These are phyloP conservation scores for Conus betulinus DNA, from an alignment of 1,140 invertebrate species.

Conservation along the genomic window DNA sequence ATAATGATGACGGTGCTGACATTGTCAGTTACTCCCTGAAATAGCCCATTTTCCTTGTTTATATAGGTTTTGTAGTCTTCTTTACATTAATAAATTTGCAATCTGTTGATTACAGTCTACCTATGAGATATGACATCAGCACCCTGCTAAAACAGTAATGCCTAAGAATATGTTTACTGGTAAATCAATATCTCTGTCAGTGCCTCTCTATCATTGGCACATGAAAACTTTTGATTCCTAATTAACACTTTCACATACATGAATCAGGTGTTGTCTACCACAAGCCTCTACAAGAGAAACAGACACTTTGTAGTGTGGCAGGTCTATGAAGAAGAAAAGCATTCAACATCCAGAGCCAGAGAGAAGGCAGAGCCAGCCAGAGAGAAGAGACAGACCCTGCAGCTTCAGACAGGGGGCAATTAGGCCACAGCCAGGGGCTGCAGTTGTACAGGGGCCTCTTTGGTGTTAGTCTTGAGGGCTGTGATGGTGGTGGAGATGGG, in stretches of 20 bases:
- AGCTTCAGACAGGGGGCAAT: background rate
- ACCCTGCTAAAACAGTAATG: too few species aligned
- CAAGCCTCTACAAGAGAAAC: background rate
- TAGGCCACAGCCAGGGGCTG: constrained; percentile 25
- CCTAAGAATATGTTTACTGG: too few species aligned
- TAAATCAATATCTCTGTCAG: background rate
- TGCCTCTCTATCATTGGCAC: too few species aligned
- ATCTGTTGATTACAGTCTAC: too few species aligned
- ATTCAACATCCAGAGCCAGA: background rate
- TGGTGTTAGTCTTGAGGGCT: background rate
- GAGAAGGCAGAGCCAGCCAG: background rate
- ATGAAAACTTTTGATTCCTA: too few species aligned
- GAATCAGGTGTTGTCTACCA: background rate
- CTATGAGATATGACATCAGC: too few species aligned
- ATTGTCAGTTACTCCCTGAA: too few species aligned
- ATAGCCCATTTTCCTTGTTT: too few species aligned
- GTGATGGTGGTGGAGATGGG: constrained; percentile 49
- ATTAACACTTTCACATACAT: too few species aligned
- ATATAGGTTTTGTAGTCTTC: too few species aligned
- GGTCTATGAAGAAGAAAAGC: background rate
- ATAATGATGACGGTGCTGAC: too few species aligned
- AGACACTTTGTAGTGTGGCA: background rate
- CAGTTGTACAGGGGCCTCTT: background rate
- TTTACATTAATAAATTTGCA: too few species aligned
- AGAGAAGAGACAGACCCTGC: background rate